These are phyloP conservation scores for Eremophila alpestris DNA, from an alignment of 2,797 vertebrate genomes.

Conservation along the genomic window DNA sequence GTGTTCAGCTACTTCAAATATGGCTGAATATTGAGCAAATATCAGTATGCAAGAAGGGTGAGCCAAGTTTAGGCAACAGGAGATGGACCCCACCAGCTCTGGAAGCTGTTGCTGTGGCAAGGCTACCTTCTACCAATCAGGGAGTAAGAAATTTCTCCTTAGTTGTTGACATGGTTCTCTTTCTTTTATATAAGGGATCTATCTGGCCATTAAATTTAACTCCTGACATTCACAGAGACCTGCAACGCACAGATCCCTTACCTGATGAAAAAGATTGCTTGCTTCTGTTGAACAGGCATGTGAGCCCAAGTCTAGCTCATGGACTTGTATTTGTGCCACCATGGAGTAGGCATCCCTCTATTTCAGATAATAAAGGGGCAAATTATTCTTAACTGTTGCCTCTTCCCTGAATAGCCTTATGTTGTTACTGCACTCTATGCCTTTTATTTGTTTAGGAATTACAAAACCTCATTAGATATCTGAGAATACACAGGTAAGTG, in stretches of 20 bases:
- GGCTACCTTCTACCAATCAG: background rate
- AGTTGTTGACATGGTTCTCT: background rate
- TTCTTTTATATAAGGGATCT: background rate
- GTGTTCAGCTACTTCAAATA: background rate
- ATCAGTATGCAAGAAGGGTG: background rate
- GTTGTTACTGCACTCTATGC: background rate
- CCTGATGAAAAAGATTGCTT: background rate
- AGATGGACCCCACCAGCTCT: background rate
- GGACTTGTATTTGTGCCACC: background rate
- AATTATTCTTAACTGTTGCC: background rate
- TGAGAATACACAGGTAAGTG: conserved; percentile 67
- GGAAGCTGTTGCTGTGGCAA: background rate
- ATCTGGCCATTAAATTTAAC: background rate
- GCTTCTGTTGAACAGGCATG: background rate
- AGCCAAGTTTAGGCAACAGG: background rate
- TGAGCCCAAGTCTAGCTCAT: background rate
- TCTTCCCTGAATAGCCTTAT: background rate
- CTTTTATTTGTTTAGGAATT: conserved; percentile 57
- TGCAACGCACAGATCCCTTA: background rate
- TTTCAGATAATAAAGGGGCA: background rate
- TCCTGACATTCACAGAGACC: background rate
- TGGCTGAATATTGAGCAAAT: background rate
- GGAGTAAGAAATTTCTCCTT: background rate
- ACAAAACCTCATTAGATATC: conserved; percentile 44
- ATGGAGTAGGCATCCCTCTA: background rate